Percentiles rank a stretch among this genome's conserved stretches.
Evolutionary conservation across 2,888 invertebrate species (phyloP).

Genomic region (Ichneumoninae sp.): DNA sequence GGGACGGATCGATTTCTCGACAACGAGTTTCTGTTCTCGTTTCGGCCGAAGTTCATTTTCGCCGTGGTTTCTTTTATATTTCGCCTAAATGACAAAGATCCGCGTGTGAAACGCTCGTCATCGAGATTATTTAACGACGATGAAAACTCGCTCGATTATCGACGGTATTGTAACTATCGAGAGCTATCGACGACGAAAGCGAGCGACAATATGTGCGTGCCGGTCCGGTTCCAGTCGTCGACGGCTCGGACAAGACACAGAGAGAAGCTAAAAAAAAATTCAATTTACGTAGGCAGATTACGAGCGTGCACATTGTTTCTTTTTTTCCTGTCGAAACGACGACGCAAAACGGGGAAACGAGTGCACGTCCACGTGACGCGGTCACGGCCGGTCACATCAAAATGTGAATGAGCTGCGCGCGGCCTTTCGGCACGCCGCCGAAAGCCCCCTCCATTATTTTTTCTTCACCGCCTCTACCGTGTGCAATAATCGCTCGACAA

Average conservation of each 20-base stretch:
- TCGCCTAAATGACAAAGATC: background rate
- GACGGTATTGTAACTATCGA: background rate
- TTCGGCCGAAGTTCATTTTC: conserved; percentile 34
- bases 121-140: background rate
- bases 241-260: background rate
- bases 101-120: background rate
- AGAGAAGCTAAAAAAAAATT: conserved; percentile 2
- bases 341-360: conserved; percentile 61
- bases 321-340: conserved; percentile 35
- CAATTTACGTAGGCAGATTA: background rate
- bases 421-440: conserved; percentile 64
- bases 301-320: conserved; percentile 23
- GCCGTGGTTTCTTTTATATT: background rate
- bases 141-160: background rate
- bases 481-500: conserved; percentile 15
- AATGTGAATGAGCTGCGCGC: conserved; percentile 67
- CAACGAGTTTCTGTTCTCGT: conserved; percentile 42
- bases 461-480: background rate
- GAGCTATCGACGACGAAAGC: background rate
- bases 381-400: conserved; percentile 68
- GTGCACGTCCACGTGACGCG: conserved; percentile 64
- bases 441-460: conserved; percentile 11
- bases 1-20: conserved; percentile 65
- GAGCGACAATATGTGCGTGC: background rate
- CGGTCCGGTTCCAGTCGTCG: background rate